A percentile compares a stretch with the other conserved stretches of the same genome.
Evolutionary conservation across 2,888 invertebrate genomes (phyloP).

Genomic region (Cerceris rybyensis): DNA sequence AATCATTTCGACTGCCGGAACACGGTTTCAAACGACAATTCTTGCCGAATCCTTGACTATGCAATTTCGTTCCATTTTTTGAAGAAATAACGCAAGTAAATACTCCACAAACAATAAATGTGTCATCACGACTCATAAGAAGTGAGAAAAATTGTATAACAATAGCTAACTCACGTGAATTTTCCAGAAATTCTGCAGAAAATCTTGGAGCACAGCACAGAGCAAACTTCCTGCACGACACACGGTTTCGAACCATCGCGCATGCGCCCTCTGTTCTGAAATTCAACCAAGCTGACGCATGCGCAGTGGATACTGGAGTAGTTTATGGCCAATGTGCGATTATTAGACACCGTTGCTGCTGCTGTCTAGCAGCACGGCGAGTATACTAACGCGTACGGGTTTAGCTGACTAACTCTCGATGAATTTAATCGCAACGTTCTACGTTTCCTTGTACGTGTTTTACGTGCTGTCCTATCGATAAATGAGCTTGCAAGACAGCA

Average conservation of each 20-base stretch:
- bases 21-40: no score
- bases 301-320: constrained; percentile 32
- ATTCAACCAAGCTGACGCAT: constrained; percentile 10
- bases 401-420: constrained; percentile 28
- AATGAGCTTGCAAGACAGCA: constrained; percentile 78
- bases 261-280: constrained; percentile 3
- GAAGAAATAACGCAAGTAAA: no score
- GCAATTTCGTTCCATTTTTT: no score
- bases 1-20: no score
- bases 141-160: no score
- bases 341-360: constrained; percentile 33
- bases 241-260: constrained; percentile 4
- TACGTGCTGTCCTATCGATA: constrained; percentile 51
- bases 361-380: constrained; percentile 43
- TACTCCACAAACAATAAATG: no score
- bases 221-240: not conserved
- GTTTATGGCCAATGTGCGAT: constrained; percentile 46
- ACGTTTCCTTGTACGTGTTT: constrained; percentile 13
- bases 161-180: no score
- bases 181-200: no score
- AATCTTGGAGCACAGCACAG: no score
- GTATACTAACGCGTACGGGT: constrained; percentile 3
- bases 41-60: no score
- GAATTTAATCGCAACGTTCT: constrained; percentile 20
- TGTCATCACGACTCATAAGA: no score